Evolutionary conservation across 53 echinoderm and acorn worm genomes (phyloP).

Genomic region (Mesocentrotus franciscanus): DNA sequence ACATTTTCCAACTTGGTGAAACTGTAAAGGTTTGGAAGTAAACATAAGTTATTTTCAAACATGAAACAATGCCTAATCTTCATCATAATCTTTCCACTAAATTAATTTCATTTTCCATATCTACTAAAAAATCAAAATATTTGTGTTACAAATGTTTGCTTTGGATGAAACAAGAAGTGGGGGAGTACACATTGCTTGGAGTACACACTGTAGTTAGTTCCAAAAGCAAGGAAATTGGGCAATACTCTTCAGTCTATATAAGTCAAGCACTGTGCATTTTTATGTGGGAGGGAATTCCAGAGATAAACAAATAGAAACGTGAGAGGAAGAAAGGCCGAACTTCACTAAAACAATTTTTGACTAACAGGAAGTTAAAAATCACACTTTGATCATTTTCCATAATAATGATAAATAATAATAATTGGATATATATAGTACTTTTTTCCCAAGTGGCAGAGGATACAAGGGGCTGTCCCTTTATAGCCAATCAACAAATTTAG

Average conservation of each 20-base stretch:
- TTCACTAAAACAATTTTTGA: too few relatives aligned
- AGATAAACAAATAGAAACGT: constrained; percentile 14
- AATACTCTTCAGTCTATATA: not conserved
- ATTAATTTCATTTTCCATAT: not conserved
- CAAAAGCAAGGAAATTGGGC: not conserved
- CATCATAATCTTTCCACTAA: not conserved
- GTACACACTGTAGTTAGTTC: not conserved
- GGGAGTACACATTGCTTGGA: not conserved
- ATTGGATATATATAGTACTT: too few relatives aligned
- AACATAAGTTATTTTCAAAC: not conserved
- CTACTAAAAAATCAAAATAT: not conserved
- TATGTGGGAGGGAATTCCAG: constrained; percentile 41
- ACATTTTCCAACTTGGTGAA: not conserved
- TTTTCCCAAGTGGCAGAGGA: too few relatives aligned
- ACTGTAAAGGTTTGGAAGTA: not conserved
- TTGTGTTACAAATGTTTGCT: not conserved
- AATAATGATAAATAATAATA: too few relatives aligned
- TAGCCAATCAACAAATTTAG: too few relatives aligned
- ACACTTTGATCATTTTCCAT: too few relatives aligned
- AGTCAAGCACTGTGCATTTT: not conserved
- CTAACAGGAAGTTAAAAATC: too few relatives aligned
- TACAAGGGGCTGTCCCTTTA: too few relatives aligned
- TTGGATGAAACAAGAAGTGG: not conserved
- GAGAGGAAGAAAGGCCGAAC: too few relatives aligned
- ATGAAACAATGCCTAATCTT: not conserved